phyloP scores from a whole-genome alignment of 1,140 invertebrate species.

The Heliconius himera region DNA sequence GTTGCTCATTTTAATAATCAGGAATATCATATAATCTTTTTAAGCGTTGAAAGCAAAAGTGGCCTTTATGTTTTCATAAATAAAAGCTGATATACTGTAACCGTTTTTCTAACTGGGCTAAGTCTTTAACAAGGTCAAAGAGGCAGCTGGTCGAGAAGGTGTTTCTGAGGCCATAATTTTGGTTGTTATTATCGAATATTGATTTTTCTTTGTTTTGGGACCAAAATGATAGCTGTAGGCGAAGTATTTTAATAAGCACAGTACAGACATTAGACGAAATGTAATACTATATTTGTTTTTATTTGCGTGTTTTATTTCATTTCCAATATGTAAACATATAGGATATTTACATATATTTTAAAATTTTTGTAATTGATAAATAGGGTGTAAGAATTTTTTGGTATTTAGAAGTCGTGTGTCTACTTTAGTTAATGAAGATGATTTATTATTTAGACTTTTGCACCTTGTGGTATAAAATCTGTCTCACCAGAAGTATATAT shows the following conservation, averaged over 20 bases:
- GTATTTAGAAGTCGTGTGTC: not conserved
- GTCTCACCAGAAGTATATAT: slow-evolving; percentile 44
- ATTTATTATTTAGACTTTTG: slow-evolving; percentile 62
- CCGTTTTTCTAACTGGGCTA: slow-evolving; percentile 57
- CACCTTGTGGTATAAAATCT: slow-evolving; percentile 73
- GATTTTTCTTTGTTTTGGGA: slow-evolving; percentile 69
- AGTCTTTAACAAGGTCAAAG: slow-evolving; percentile 62
- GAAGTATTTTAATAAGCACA: slow-evolving; percentile 57
- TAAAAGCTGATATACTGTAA: slow-evolving; percentile 22
- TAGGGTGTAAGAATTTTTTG: not conserved
- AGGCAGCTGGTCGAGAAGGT: slow-evolving; percentile 70
- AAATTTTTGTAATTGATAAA: not conserved
- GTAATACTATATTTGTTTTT: not conserved
- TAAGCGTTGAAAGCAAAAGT: slow-evolving; percentile 6
- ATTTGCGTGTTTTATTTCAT: not conserved
- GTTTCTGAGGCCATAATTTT: slow-evolving; percentile 69
- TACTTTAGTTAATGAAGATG: slow-evolving; percentile 13
- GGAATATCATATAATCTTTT: not conserved
- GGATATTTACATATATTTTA: not conserved
- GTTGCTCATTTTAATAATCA: not conserved
- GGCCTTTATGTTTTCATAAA: slow-evolving; percentile 1
- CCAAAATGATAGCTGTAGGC: slow-evolving; percentile 51
- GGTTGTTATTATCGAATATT: slow-evolving; percentile 63
- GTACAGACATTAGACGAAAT: slow-evolving; percentile 20
- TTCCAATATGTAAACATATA: not conserved